Base-by-base conservation (phyloP, 2,888 invertebrate genomes). In the Nephrocerus scutellatus region DNA sequence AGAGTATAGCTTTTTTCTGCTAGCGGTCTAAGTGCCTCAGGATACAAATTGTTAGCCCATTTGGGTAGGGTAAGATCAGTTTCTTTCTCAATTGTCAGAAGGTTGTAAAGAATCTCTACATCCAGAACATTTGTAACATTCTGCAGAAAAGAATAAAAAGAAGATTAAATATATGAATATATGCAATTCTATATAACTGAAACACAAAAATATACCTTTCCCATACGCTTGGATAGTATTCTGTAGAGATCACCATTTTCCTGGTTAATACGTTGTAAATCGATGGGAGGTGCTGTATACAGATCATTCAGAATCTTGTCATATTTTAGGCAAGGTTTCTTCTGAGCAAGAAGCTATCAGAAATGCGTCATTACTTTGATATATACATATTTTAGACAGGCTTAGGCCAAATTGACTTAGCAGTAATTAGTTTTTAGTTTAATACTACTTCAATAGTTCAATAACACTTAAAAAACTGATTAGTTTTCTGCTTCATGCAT, bases 101-200 rank as follows among this genome's bases (percentile, higher is more conserved):
- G 82, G 56, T 81, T 82, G 56, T 79, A 87, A 8, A 88, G 62
- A 33, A 74, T 74, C 61, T 87, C 86, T 3, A 84, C 76, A 19
- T 77, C 74, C n/a, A 78, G 61, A 5, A 85, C 72, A 47, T 72
- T 79, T 6, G 66, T 62, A 10, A 80, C 70, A 42, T 67, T 63
- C 59, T 73, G 52, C 1, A 45, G 42, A 45, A n/a, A 21, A 26
- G 15, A 28, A 19, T 13, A 24, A 19, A 30, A 25, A n/a, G n/a
- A n/a, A n/a, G n/a, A n/a, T n/a, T n/a, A n/a, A n/a, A n/a, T n/a
- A n/a, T n/a, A n/a, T n/a, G n/a, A n/a, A n/a, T n/a, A n/a, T n/a
- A n/a, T n/a, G n/a, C n/a, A n/a, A n/a, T n/a, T n/a, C n/a, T n/a
- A n/a, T n/a, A n/a, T n/a, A n/a, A n/a, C n/a, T n/a, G n/a, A n/a